Percentiles rank a stretch among this genome's conserved stretches.
Conservation (phyloP, 1,140 invertebrate genomes). For the Branchinecta lindahli region DNA sequence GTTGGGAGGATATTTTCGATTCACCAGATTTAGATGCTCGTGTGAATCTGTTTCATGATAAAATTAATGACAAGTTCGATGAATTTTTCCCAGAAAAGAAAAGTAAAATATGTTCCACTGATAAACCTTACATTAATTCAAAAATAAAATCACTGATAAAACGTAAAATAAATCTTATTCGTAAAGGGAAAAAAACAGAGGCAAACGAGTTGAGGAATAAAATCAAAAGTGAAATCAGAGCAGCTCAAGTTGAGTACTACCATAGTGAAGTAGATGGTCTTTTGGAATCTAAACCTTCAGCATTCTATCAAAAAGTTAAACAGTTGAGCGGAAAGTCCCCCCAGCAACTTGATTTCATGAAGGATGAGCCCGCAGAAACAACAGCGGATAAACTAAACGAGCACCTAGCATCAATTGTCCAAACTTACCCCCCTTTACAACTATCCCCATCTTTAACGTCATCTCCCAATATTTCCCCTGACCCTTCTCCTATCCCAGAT, state of each 20-base stretch:
- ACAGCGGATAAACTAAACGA: not conserved
- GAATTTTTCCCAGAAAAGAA: slow-evolving; percentile 1
- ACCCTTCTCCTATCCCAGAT: not conserved
- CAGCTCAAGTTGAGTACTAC: not conserved
- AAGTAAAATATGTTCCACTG: not conserved
- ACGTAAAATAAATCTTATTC: not conserved
- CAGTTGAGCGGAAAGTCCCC: not conserved
- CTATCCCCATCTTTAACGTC: no score
- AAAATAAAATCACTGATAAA: not conserved
- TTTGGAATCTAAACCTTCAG: not conserved
- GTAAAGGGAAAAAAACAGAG: not conserved
- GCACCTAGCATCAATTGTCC: not conserved
- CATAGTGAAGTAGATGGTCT: not conserved
- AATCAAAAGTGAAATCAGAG: not conserved
- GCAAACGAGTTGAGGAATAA: not conserved
- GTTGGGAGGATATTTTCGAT: not conserved
- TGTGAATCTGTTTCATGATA: not conserved
- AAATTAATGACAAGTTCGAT: not conserved
- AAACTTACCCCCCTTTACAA: not conserved
- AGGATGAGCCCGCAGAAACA: not conserved
- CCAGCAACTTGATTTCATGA: not conserved
- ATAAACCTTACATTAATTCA: slow-evolving; percentile 3
- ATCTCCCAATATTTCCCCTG: no score
- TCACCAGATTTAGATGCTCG: not conserved
- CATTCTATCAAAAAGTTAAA: not conserved